Evolutionary conservation across 2,797 vertebrate species (phyloP), one percentile per base, ranked within the genome.

Genomic region (Phoxinus dragarum): DNA sequence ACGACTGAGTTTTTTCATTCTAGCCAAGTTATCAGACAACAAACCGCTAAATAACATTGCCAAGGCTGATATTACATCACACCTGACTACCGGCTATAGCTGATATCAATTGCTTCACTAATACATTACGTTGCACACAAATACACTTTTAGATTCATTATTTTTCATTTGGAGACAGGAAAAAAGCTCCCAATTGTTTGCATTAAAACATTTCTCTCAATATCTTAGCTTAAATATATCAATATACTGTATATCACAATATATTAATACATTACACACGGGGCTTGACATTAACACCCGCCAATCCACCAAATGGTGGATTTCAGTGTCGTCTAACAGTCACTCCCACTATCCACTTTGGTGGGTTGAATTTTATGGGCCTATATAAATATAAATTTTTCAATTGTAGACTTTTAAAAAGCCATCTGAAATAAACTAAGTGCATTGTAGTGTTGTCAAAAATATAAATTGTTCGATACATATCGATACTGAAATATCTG

Each of bases 41-140:
- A 77, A 68, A 78, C 74, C 49, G 40, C 61, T 84, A 71, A n/a
- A 21, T 47, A 78, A n/a, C 49, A 78, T 84, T 71, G 74, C n/a
- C 82, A 84, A 14, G 52, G 47, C 61, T 71, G 16, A 69, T 36
- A 69, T 77, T 42, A 44, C 36, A 66, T 44, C 64, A 54, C 36
- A 77, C 73, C 59, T 77, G 8, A 54, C 73, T 38, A 49, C 52
- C 23, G 19, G 40, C 9, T n/a, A 59, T 67, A 77, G 81, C 38
- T 69, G 79, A 49, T 17, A 21, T 52, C 27, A 81, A 21, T 54
- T 71, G 17, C 31, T 42, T 23, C 49, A 44, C 71, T 12, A 66
- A 75, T 47, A 49, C 42, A 67, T 49, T 23, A 23, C 1, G 6
- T 79, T 47, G 31, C 44, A 66, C 23, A 16, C 44, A 72, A n/a